These are phyloP conservation scores for Alca torda DNA, from an alignment of 2,797 vertebrate genomes.

Conservation along the genomic window DNA sequence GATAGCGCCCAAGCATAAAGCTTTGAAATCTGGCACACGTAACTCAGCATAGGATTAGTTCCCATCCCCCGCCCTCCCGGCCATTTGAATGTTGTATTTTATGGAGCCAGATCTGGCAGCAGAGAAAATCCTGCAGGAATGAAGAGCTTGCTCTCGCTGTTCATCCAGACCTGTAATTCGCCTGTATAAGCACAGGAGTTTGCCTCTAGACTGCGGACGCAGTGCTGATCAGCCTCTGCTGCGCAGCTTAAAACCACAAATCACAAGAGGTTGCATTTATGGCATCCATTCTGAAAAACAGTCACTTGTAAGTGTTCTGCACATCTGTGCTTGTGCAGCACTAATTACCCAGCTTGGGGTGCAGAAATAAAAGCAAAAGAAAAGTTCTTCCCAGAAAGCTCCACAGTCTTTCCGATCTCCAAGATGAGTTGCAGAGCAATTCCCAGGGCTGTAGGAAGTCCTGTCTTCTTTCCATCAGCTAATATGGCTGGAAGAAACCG, in stretches of 20 bases:
- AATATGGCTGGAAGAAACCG: not conserved
- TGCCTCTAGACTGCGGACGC: not conserved
- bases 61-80: fast-evolving
- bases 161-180: not conserved
- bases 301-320: not conserved
- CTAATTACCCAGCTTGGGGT: not conserved
- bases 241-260: not conserved
- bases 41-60: not conserved
- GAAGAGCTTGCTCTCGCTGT: not conserved
- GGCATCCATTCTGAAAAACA: not conserved
- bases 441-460: not conserved
- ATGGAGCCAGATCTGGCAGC: not conserved
- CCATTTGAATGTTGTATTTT: not conserved
- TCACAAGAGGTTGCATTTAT: not conserved
- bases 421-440: not conserved
- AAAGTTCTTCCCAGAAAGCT: not conserved
- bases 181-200: not conserved
- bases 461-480: not conserved
- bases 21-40: not conserved
- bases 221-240: not conserved
- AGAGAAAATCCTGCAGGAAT: not conserved
- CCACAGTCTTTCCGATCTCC: not conserved
- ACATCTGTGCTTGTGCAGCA: not conserved
- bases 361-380: not conserved
- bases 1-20: not conserved